phyloP scores from a whole-genome alignment of 2,888 invertebrate species.

The Phlogophora meticulosa region DNA sequence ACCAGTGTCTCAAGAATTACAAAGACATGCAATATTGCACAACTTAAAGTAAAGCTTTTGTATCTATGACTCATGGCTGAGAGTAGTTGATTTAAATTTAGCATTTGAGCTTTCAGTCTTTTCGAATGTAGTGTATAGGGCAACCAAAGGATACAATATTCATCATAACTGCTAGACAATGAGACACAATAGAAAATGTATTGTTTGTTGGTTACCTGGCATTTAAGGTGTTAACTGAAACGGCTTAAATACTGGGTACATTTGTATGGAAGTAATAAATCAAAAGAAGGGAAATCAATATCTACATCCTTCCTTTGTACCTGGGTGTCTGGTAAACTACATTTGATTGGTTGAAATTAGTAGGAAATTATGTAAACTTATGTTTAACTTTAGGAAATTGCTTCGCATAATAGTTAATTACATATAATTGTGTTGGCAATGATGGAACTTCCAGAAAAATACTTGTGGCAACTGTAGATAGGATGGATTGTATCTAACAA shows the following conservation, averaged over 20 bases:
- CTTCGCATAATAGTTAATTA: slow-evolving; percentile 48
- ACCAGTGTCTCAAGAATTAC: not conserved
- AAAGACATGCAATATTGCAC: slow-evolving; percentile 18
- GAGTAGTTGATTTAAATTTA: slow-evolving; percentile 10
- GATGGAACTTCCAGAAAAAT: slow-evolving; percentile 79
- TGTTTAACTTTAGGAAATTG: slow-evolving; percentile 44
- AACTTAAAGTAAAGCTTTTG: slow-evolving; percentile 21
- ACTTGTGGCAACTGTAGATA: slow-evolving; percentile 84
- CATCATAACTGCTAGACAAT: no score
- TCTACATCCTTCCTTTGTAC: not conserved
- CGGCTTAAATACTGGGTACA: not conserved
- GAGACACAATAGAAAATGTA: no score
- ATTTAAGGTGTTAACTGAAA: no score
- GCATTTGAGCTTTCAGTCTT: not conserved
- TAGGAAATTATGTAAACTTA: slow-evolving; percentile 46
- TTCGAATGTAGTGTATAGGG: slow-evolving; percentile 12
- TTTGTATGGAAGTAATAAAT: slow-evolving; percentile 6
- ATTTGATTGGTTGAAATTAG: slow-evolving; percentile 11
- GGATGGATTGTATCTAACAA: slow-evolving; percentile 73
- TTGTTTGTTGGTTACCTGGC: no score
- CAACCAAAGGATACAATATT: not conserved
- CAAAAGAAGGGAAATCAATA: slow-evolving; percentile 27
- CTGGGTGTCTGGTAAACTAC: slow-evolving; percentile 1
- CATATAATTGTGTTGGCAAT: slow-evolving; percentile 56
- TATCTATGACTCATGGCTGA: slow-evolving; percentile 24